These are phyloP conservation scores for Morphnarchus princeps DNA, from an alignment of 2,113 vertebrate genomes.

Conservation along the genomic window DNA sequence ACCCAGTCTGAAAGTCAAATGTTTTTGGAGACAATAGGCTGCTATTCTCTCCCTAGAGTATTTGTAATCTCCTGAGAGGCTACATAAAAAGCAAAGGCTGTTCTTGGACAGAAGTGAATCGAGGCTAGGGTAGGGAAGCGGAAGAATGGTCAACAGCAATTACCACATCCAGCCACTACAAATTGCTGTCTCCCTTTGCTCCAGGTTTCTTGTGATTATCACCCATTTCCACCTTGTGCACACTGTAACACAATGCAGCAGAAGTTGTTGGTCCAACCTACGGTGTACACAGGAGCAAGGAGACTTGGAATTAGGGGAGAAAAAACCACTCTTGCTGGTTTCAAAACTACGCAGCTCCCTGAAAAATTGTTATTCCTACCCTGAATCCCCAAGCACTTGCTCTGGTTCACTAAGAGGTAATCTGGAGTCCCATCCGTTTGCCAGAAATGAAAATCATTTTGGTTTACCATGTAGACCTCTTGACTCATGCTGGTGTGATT, in stretches of 20 bases:
- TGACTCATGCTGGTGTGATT: conserved; percentile 22
- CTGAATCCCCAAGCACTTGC: neutral
- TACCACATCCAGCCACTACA: neutral
- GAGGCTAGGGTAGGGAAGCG: neutral
- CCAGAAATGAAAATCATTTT: neutral
- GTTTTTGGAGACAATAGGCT: neutral
- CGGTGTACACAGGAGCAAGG: neutral
- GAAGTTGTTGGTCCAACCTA: neutral
- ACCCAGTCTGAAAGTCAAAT: neutral
- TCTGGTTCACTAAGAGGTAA: neutral
- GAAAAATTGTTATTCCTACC: neutral
- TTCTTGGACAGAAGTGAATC: neutral
- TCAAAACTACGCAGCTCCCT: neutral
- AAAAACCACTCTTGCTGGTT: neutral
- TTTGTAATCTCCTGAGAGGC: neutral
- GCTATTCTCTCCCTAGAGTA: neutral
- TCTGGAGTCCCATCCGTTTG: neutral
- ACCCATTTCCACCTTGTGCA: neutral
- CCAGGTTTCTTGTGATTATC: neutral
- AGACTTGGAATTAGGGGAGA: neutral
- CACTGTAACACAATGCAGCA: neutral
- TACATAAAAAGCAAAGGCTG: neutral
- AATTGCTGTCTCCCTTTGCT: neutral
- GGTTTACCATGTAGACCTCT: conserved; percentile 30
- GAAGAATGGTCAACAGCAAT: neutral